Percentiles rank a stretch among this genome's conserved stretches.
phyloP scores from a whole-genome alignment of 2,888 invertebrate species.

The Diaphora mendica region DNA sequence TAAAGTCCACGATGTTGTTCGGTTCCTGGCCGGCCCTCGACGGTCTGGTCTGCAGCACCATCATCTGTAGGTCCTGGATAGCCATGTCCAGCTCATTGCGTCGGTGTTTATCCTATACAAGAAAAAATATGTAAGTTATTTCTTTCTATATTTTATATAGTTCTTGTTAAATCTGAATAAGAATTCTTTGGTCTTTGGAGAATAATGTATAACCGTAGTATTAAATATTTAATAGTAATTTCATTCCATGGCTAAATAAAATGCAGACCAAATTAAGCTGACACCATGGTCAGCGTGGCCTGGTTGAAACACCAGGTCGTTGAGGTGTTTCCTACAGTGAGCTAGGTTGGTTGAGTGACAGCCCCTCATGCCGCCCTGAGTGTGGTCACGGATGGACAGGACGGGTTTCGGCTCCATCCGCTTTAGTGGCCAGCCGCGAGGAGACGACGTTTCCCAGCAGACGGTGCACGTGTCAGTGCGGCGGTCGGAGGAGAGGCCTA shows the following conservation, averaged over 20 bases:
- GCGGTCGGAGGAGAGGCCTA: no score
- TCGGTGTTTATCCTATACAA: conserved; percentile 61
- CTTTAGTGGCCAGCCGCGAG: no score
- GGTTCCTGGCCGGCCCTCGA: conserved; percentile 49
- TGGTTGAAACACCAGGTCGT: neutral
- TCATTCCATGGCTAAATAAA: neutral
- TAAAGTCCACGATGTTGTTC: conserved; percentile 73
- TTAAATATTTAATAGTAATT: no score
- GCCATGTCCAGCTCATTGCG: conserved; percentile 67
- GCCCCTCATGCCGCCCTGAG: no score
- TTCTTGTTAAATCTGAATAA: neutral
- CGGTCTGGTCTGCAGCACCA: conserved; percentile 63
- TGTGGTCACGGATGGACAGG: no score
- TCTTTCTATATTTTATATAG: no score
- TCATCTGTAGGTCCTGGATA: conserved; percentile 68
- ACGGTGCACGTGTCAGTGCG: no score
- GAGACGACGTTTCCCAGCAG: no score
- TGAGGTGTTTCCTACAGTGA: no score
- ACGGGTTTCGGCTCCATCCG: no score
- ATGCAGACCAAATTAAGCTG: neutral
- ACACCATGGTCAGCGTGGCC: neutral
- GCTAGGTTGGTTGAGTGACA: no score
- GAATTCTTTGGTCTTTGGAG: neutral
- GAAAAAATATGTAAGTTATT: neutral
- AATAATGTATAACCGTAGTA: no score